Evolutionary conservation across 2,888 invertebrate genomes (phyloP).

Genomic region (Dysmachus trigonus): DNA sequence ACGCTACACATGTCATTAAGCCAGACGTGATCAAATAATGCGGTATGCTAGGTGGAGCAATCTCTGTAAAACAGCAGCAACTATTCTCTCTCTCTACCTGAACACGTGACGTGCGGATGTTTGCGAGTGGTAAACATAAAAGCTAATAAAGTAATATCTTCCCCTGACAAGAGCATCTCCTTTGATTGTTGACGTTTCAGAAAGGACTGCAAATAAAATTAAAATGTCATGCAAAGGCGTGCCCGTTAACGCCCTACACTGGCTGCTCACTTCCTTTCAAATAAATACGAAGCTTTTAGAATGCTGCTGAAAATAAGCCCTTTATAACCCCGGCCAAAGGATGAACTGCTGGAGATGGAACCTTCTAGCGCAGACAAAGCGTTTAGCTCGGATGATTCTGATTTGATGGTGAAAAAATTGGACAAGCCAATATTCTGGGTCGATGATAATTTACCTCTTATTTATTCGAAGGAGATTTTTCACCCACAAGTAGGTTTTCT

Average conservation of each 20-base stretch:
- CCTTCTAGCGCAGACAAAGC: neutral
- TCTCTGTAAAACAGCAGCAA: neutral
- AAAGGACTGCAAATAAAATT: constrained; percentile 48
- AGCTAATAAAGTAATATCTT: constrained; percentile 23
- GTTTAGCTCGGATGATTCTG: neutral
- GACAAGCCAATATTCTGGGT: neutral
- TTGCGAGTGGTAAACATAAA: constrained; percentile 29
- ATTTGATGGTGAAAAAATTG: neutral
- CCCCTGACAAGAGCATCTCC: constrained; percentile 8
- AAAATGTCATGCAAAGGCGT: constrained; percentile 45
- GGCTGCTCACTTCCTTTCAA: constrained; percentile 44
- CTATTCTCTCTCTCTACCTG: neutral
- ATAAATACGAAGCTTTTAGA: constrained; percentile 29
- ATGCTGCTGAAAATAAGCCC: neutral
- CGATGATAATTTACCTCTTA: neutral
- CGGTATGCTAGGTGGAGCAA: neutral
- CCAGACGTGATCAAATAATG: constrained; percentile 32
- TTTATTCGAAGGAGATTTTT: neutral
- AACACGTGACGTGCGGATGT: constrained; percentile 25
- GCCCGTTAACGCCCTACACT: constrained; percentile 38
- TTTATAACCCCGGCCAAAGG: neutral
- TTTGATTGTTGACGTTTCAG: constrained; percentile 38
- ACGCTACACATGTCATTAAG: constrained; percentile 23
- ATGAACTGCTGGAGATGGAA: neutral
- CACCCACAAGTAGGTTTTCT: neutral